Evolutionary conservation across 2,888 invertebrate species (phyloP).

Genomic region (Microctonus brassicae): DNA sequence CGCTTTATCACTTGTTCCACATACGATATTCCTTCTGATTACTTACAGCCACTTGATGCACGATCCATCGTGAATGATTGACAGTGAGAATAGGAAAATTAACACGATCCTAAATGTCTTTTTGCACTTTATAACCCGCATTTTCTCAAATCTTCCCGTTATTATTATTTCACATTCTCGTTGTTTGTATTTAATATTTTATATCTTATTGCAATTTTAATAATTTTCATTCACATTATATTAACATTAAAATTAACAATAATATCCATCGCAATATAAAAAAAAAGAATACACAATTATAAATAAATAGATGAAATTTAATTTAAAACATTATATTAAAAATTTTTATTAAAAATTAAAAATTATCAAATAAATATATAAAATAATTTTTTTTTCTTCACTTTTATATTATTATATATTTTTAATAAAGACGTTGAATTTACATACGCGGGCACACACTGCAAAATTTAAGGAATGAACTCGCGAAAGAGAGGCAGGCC

Average conservation of each 20-base stretch:
- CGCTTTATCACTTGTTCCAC: background rate
- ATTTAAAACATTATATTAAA: background rate
- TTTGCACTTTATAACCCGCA: slow-evolving; percentile 52
- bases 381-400: too few relatives aligned
- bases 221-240: background rate
- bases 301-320: background rate
- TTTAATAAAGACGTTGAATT: too few relatives aligned
- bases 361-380: too few relatives aligned
- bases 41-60: slow-evolving; percentile 70
- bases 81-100: slow-evolving; percentile 53
- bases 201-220: background rate
- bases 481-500: slow-evolving; percentile 50
- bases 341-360: too few relatives aligned
- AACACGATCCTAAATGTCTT: slow-evolving; percentile 40
- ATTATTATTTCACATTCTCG: slow-evolving; percentile 56
- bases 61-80: slow-evolving; percentile 58
- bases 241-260: background rate
- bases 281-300: too few relatives aligned
- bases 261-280: too few relatives aligned
- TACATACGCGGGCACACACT: too few relatives aligned
- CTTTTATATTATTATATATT: too few relatives aligned
- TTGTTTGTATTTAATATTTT: background rate
- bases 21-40: slow-evolving; percentile 19
- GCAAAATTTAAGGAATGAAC: slow-evolving; percentile 15
- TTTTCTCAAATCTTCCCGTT: slow-evolving; percentile 43